Percentiles rank a stretch among this genome's conserved stretches.
phyloP scores from a whole-genome alignment of 2,797 vertebrate species.

The Galago senegalensis region DNA sequence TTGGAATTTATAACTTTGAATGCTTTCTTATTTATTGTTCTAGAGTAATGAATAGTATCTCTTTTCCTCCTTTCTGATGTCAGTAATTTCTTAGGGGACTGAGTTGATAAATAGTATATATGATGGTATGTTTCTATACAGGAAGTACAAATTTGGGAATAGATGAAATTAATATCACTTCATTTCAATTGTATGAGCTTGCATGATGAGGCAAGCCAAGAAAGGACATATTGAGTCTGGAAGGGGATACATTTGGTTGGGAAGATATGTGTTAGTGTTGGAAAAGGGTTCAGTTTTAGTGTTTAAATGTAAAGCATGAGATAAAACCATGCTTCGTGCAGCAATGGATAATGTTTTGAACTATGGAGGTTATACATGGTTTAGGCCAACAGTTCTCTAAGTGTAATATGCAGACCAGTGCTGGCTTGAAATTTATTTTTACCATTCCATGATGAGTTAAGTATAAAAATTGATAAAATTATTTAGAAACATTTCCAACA shows the following conservation, averaged over 20 bases:
- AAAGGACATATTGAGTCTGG: neutral
- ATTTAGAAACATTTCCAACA: neutral
- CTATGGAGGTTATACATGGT: neutral
- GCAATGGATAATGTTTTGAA: conserved; percentile 1
- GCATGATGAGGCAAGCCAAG: neutral
- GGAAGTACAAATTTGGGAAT: neutral
- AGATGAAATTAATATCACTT: neutral
- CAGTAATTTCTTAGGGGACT: neutral
- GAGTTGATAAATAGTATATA: neutral
- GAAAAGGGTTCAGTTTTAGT: neutral
- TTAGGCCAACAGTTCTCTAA: neutral
- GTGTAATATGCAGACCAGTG: neutral
- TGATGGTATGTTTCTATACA: neutral
- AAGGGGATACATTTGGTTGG: neutral
- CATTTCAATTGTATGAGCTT: neutral
- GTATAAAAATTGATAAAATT: neutral
- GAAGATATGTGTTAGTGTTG: neutral
- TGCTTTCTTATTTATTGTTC: neutral
- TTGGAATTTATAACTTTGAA: neutral
- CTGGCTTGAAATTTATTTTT: neutral
- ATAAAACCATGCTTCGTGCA: neutral
- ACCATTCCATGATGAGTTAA: neutral
- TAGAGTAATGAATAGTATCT: neutral
- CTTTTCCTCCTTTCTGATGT: neutral
- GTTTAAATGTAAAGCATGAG: conserved; percentile 8